These are phyloP conservation scores for Napeogenes sylphis DNA, from an alignment of 2,888 invertebrate genomes.

Conservation along the genomic window DNA sequence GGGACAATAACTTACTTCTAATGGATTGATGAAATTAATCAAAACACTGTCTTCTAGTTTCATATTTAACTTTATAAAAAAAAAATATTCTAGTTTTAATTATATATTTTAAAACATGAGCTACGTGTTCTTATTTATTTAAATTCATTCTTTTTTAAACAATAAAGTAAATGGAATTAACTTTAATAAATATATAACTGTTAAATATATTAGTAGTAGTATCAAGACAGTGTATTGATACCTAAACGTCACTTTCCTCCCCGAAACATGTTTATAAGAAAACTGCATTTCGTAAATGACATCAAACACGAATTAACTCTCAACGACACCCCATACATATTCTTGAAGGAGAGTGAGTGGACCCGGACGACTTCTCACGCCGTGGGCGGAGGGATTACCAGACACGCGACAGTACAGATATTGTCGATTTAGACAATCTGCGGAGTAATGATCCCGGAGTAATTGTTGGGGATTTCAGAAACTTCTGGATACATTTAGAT, in stretches of 20 bases:
- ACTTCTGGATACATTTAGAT: conserved; percentile 41
- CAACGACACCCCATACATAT: conserved; percentile 48
- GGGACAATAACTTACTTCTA: conserved; percentile 49
- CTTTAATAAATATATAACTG: too few species aligned
- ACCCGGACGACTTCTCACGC: conserved; percentile 75
- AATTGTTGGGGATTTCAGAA: conserved; percentile 46
- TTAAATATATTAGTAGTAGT: conserved; percentile 4
- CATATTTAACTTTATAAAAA: conserved; percentile 1
- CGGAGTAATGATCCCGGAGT: conserved; percentile 59
- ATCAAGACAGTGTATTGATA: not conserved
- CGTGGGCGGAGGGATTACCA: conserved; percentile 65
- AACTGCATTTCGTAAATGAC: conserved; percentile 68
- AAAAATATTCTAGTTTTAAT: not conserved
- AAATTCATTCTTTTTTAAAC: too few species aligned
- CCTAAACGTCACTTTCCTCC: not conserved
- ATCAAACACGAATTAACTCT: conserved; percentile 75
- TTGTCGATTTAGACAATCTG: conserved; percentile 64
- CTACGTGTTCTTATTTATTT: too few species aligned
- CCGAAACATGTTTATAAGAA: conserved; percentile 30
- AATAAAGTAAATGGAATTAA: too few species aligned
- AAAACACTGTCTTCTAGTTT: not conserved
- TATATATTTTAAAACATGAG: too few species aligned
- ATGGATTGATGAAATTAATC: conserved; percentile 14
- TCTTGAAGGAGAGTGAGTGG: conserved; percentile 30
- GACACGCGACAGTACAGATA: conserved; percentile 73